These are phyloP conservation scores for Sesia bembeciformis DNA, from an alignment of 2,888 invertebrate species.

Conservation along the genomic window DNA sequence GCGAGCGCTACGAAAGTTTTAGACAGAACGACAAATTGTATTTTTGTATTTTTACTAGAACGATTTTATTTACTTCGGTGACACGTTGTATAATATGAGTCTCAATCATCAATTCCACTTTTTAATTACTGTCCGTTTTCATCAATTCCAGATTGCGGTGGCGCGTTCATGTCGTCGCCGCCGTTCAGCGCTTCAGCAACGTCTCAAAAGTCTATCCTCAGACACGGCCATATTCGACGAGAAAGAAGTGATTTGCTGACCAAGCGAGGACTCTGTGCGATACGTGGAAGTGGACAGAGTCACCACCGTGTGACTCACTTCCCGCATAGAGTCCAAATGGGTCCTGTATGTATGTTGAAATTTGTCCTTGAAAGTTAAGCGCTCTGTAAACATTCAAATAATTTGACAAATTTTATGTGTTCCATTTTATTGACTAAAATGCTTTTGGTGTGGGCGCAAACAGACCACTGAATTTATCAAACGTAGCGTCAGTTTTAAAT, in stretches of 20 bases:
- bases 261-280: conserved; percentile 95
- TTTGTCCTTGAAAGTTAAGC: not conserved
- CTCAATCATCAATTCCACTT: too few species aligned
- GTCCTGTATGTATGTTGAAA: not conserved
- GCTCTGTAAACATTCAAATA: too few species aligned
- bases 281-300: conserved; percentile 93
- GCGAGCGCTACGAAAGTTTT: too few species aligned
- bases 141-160: conserved; percentile 41
- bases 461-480: too few species aligned
- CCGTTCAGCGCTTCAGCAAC: conserved; percentile 84
- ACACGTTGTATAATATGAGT: too few species aligned
- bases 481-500: too few species aligned
- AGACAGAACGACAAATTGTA: too few species aligned
- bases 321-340: conserved; percentile 47
- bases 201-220: conserved; percentile 85
- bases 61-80: too few species aligned
- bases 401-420: too few species aligned
- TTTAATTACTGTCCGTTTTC: not conserved
- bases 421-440: too few species aligned
- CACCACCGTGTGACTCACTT: conserved; percentile 87
- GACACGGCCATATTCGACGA: conserved; percentile 90
- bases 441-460: too few species aligned
- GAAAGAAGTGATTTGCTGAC: conserved; percentile 95
- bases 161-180: conserved; percentile 78
- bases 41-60: too few species aligned